Conservation (phyloP, 2,888 invertebrate genomes). For the Parapristionchus giblindavisi region DNA sequence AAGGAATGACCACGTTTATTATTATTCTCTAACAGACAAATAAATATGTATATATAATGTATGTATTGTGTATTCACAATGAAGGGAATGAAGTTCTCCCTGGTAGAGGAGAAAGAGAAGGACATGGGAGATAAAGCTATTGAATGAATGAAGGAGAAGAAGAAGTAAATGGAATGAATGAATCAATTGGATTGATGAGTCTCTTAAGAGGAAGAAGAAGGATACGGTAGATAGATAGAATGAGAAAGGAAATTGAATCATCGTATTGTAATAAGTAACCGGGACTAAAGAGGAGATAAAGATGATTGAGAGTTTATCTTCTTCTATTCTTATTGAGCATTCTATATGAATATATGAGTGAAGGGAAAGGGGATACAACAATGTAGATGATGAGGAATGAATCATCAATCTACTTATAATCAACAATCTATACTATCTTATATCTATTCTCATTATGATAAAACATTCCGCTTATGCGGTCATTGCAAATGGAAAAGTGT, state of each 20-base stretch:
- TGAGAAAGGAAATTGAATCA: too few relatives aligned
- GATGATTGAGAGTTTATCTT: slow-evolving; percentile 6
- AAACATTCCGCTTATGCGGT: too few relatives aligned
- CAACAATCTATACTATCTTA: slow-evolving; percentile 21
- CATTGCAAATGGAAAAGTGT: too few relatives aligned
- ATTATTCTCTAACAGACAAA: slow-evolving; percentile 27
- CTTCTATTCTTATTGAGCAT: slow-evolving; percentile 20
- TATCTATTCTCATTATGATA: too few relatives aligned
- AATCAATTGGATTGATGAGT: slow-evolving; percentile 30
- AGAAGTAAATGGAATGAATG: too few relatives aligned
- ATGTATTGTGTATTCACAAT: slow-evolving; percentile 23
- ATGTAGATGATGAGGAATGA: slow-evolving; percentile 19
- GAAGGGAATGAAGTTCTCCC: too few relatives aligned
- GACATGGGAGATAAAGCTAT: slow-evolving; percentile 21
- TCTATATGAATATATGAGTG: not conserved
- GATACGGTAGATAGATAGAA: slow-evolving; percentile 22
- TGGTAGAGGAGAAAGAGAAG: too few relatives aligned
- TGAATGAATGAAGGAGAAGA: slow-evolving; percentile 1
- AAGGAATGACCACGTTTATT: slow-evolving; percentile 19
- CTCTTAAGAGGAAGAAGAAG: not conserved
- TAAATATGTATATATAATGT: slow-evolving; percentile 26
- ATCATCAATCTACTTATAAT: slow-evolving; percentile 13
- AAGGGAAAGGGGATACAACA: slow-evolving; percentile 11
- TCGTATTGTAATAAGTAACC: slow-evolving; percentile 25
- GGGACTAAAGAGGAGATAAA: slow-evolving; percentile 3